These are phyloP conservation scores for Microtus montanus DNA, from an alignment of 2,113 vertebrate genomes.

Conservation along the genomic window DNA sequence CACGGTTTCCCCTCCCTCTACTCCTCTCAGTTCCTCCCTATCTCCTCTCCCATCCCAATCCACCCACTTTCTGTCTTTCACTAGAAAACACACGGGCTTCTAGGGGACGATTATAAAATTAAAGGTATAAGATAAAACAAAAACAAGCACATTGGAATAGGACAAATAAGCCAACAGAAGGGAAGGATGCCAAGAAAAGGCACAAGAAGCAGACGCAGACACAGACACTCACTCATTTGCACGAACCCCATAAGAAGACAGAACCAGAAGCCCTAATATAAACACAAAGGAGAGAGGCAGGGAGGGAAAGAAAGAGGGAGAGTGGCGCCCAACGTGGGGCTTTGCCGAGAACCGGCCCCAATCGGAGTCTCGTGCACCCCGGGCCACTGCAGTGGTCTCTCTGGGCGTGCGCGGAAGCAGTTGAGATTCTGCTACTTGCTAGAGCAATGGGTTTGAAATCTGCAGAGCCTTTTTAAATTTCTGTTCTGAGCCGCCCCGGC, in stretches of 20 bases:
- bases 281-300: background rate
- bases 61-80: background rate
- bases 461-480: no score
- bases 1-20: background rate
- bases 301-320: background rate
- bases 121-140: background rate
- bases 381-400: no score
- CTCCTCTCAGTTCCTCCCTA: background rate
- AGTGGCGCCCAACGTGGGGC: no score
- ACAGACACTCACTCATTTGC: background rate
- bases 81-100: background rate
- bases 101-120: background rate
- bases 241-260: background rate
- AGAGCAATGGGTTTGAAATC: no score
- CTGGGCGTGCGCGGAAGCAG: no score
- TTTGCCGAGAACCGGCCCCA: no score
- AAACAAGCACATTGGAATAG: background rate
- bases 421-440: no score
- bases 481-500: no score
- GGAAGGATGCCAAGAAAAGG: background rate
- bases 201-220: background rate
- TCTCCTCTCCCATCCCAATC: no score
- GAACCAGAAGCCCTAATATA: background rate
- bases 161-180: background rate
- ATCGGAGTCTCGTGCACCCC: no score